Base-by-base conservation (phyloP, 1,140 invertebrate genomes). In the Diachasma alloeum region DNA sequence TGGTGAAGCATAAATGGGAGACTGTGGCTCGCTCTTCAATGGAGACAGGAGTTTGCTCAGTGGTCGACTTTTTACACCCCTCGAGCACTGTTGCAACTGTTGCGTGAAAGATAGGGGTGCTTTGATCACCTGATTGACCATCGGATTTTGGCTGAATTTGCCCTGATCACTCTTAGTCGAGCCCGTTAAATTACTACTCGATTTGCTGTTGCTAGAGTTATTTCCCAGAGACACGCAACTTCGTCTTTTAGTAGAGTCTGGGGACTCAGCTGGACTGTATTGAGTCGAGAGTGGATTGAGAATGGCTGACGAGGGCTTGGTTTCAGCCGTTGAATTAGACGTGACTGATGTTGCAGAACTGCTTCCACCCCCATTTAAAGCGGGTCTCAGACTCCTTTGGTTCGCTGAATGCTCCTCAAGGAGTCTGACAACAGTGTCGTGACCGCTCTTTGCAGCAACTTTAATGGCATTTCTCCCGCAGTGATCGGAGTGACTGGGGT, bases 401-500 rank as follows among this genome's bases (percentile, higher is more conserved):
- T 87, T 87, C 10, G 85, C 89, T 78, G 88, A 88, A 82, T 91
- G 90, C 82, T 93, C 92, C 80, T 92, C 92, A 22, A 95, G 87
- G 19, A 96, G 84, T 81, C 92, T 90, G 19, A 94, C 93, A 31
- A 95, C 93, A n/a, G 91, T 91, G 31, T 92, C 90, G 84, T 95
- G 94, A 0, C 94, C 94, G 79, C 93, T 94, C 88, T 96, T 96
- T 0, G 93, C 91, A 4, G 95, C 94, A 13, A 96, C 94, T 81
- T 94, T 91, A 66, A 95, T 91, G 4, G 95, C 94, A 79, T 94
- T 96, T 67, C 95, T 86, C 81, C 97, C 97, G 87, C 96, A 98
- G 80, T 96, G 94, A 88, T 98, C 97, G 0, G 96, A 96, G 85
- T 97, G 96, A 83, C 94, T 93, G 0, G 97, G 97, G 92, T 98